Evolutionary conservation across 2,797 vertebrate genomes (phyloP), one percentile per base, ranked within the genome.

Genomic region (Ctenopoma multispine): DNA sequence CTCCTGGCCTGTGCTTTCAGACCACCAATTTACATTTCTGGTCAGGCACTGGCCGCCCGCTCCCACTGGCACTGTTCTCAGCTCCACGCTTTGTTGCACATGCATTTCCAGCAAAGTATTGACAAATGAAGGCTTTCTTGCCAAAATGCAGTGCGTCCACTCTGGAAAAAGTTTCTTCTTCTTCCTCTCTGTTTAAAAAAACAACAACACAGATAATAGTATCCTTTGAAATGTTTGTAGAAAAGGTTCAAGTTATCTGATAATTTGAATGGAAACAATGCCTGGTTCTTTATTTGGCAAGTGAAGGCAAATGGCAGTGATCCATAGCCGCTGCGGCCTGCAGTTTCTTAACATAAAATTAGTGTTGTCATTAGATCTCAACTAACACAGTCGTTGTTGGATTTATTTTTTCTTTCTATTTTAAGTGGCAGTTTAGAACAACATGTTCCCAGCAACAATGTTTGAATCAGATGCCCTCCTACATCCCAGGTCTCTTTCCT

Each of bases 11-110:
- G 6, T 0, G 46, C 53, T 53, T 65, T 65, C 61, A 82, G 48
- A 78, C 81, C 71, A 9, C 54, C 66, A 62, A 86, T 85, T 88
- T 80, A 68, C 70, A 73, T 84, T 85, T 83, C 63, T 79, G 83
- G 79, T 84, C 75, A 49, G 38, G 57, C 5, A 18, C 62, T 74
- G 75, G 71, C 75, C 23, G 38, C 68, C 68, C 13, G 18, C 72
- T 72, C 75, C 74, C 70, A 53, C 47, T 76, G 78, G 79, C 70
- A 56, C 66, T 67, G 62, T 56, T 86, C 75, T 77, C 75, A 63
- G 48, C 67, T 66, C 84, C 63, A 59, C 9, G 58, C 81, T 79
- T 69, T n/a, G 63, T 21, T 87, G 56, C 74, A 53, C 72, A 50
- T 68, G 43, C 36, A 72, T 87, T 79, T 85, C 29, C 63, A 79